Evolutionary conservation across 2,888 invertebrate genomes (phyloP), one percentile per base, ranked within the genome.

Genomic region (Agelastica alni): DNA sequence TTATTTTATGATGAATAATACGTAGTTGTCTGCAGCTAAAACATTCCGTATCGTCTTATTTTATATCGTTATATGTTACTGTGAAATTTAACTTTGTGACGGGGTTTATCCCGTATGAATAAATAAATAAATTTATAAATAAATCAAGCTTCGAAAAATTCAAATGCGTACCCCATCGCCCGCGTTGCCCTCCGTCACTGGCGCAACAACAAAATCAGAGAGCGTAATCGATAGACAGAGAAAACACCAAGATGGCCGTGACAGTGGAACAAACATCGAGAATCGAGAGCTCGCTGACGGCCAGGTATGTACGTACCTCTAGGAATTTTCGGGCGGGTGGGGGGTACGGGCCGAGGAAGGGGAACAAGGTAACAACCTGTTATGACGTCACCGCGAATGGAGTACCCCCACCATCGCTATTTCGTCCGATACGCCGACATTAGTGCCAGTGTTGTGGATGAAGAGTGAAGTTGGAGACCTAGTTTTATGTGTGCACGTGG

Each of bases 291-390:
- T 47, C 51, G 51, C 51, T 51, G 64, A 59, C 67, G 68, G 66
- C 70, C 73, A 73, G 74, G 73, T 73, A 73, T 68, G 71, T 67
- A 69, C 66, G 68, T 17, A 18, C 48, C 37, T 20, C 41, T 67
- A 69, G 71, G 74, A 73, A 74, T 72, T 69, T 68, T 57, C 59
- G 53, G 57, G 61, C 63, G 63, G 63, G 67, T 30, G 44, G 36
- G 34, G 10, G 32, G 47, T 16, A 7, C 43, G 28, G 17, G 14
- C 32, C 13, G 18, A 13, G 45, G n/a, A 20, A 39, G 26, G 67
- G 54, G 60, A 66, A 66, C 73, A 74, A 75, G 74, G 76, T 75
- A 75, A 75, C 75, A 76, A 76, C 76, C 76, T 76, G 76, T 73
- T 71, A 73, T 76, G 75, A 76, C 76, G 75, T 75, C 75, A 75